These are phyloP conservation scores for Bruchidius siliquastri DNA, from an alignment of 2,888 invertebrate genomes.

Conservation along the genomic window DNA sequence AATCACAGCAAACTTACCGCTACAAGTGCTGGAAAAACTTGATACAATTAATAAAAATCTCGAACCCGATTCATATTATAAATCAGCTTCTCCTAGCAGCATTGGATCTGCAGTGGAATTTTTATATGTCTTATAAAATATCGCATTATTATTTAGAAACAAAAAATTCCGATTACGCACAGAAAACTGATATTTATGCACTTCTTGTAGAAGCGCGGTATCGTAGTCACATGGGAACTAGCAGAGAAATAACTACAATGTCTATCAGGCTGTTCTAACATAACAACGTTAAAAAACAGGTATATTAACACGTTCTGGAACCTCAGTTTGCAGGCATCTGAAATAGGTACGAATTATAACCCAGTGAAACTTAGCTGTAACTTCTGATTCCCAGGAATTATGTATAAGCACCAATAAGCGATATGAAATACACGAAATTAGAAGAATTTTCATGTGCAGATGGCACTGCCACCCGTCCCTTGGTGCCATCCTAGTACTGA, in stretches of 20 bases:
- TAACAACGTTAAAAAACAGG: background rate
- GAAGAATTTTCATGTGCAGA: no score
- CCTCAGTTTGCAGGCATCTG: background rate
- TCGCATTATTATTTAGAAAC: constrained; percentile 11
- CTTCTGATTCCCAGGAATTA: no score
- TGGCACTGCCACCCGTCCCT: no score
- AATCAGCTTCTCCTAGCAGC: constrained; percentile 20
- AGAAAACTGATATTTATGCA: background rate
- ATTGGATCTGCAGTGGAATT: constrained; percentile 14
- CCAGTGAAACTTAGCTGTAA: background rate
- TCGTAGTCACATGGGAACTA: background rate
- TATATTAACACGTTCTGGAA: background rate
- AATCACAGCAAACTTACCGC: background rate
- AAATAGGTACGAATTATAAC: background rate
- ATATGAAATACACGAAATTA: no score
- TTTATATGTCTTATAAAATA: constrained; percentile 19
- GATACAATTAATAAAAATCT: constrained; percentile 23
- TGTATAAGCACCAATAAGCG: no score
- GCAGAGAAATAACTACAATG: background rate
- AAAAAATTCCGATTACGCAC: constrained; percentile 1
- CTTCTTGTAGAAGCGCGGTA: background rate
- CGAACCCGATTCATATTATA: constrained; percentile 18
- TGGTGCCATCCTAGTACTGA: no score
- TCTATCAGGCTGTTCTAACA: background rate
- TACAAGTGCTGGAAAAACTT: background rate